Evolutionary conservation across 2,888 invertebrate genomes (phyloP), one percentile per base, ranked within the genome.

Genomic region (Nephrotoma guestfalica): DNA sequence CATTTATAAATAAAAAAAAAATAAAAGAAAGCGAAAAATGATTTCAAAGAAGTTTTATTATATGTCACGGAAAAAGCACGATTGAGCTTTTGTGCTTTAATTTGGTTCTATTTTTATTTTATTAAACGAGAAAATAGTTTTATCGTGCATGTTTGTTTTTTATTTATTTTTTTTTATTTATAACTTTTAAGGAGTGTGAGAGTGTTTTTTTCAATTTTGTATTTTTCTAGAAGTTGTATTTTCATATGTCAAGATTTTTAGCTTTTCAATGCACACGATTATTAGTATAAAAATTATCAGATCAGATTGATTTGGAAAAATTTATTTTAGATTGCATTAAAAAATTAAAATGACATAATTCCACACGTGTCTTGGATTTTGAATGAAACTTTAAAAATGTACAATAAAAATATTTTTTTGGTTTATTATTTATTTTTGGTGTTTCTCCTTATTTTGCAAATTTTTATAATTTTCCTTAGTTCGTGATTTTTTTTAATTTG

Each of bases 361-460:
- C 41, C n/a, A 86, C 87, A 83, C 83, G 87, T 87, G 41, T 87
- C 87, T 47, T 85, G 86, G 88, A 87, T 87, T 87, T 84, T 84
- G 42, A 84, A 71, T 5, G 7, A 57, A 57, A 57, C 30, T 71
- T 30, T 30, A 71, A 6, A 71, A 30, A 71, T 71, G 51, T 30
- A 30, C 51, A 15, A 51, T 30, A 30, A 30, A 30, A 30, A 30
- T 41, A 83, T 18, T 40, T 42, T 41, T 84, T 41, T 41, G 5
- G 2, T 84, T 84, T 42, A 41, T 41, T 41, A 84, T n/a, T 84
- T 84, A 7, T 41, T 84, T 83, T 83, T n/a, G 41, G 9, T 84
- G 41, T 84, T 83, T 84, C 15, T 84, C n/a, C 9, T 41, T 71
- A 71, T 30, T 71, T 71, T 71, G 71, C 71, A 9, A 41, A 13